Base-by-base conservation (phyloP, 2,113 vertebrate species). In the Orthonyx spaldingii region DNA sequence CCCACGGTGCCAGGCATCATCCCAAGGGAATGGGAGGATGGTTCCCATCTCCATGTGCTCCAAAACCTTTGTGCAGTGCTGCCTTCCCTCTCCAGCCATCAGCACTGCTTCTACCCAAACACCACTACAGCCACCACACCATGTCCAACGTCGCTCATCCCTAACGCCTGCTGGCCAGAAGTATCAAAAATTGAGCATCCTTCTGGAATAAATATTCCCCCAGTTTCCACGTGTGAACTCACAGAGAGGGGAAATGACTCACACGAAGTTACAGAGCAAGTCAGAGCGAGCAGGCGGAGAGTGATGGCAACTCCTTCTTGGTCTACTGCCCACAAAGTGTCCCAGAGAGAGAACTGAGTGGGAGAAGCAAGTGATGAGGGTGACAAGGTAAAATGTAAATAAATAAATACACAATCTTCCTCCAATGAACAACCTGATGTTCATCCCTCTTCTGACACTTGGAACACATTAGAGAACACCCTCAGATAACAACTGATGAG, bases 101-200 rank as follows among this genome's bases (percentile, higher is more conserved):
- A 0, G 77, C 84, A 33, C 22, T 5, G 64, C 61, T 59, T 32
- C 65, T 33, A 10, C 18, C 33, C 42, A 30, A 72, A 49, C 46
- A n/a, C 1, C 7, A 32, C 9, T 3, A 19, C 46, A 46, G 74
- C 27, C 50, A 16, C 61, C 53, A 35, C 7, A 2, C 15, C 1
- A 16, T 6, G 3, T 2, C 81, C 55, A n/a, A 1, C 3, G 0
- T 1, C 1, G 7, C 47, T 55, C 10, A 0, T 9, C 75, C 72
- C 47, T 2, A 42, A 18, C 65, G 20, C 30, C 59, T 66, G 22
- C 55, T 9, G 47, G 50, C 33, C 84, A 72, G 16, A 35, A 59
- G 53, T 2, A 55, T 56, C 42, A 65, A 76, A 68, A 64, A 20
- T 1, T 0, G 0, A 82, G 63, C 41, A 20, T 27, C 23, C 35